Evolutionary conservation across 2,888 invertebrate species (phyloP).

Genomic region (Torymus texanus): DNA sequence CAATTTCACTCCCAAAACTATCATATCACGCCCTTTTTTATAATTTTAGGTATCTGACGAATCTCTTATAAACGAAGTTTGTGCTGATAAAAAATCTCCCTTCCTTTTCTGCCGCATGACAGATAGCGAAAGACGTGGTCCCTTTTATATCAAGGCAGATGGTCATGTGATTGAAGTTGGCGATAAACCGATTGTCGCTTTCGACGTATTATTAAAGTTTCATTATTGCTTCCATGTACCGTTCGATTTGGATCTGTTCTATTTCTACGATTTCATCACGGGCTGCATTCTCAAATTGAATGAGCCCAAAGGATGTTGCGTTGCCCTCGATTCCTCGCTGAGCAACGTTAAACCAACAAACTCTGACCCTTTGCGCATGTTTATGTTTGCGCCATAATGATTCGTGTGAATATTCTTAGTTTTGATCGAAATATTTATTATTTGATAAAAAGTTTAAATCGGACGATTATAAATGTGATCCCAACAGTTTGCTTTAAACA

Average conservation of each 20-base stretch:
- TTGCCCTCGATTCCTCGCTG: conserved; percentile 45
- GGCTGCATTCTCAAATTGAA: conserved; percentile 49
- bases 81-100: conserved; percentile 28
- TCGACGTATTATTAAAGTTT: conserved; percentile 52
- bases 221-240: conserved; percentile 51
- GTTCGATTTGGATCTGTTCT: conserved; percentile 48
- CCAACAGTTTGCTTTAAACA: background rate
- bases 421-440: too few relatives aligned
- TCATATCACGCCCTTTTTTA: background rate
- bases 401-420: conserved; percentile 7
- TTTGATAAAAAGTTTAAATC: background rate
- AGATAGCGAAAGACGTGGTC: conserved; percentile 35
- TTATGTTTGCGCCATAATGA: conserved; percentile 25
- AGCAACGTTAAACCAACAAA: conserved; percentile 33
- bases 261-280: conserved; percentile 54
- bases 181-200: conserved; percentile 40
- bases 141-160: conserved; percentile 51
- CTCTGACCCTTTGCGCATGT: conserved; percentile 7
- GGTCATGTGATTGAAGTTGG: conserved; percentile 50
- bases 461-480: background rate
- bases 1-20: background rate
- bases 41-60: conserved; percentile 32
- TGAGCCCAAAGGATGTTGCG: conserved; percentile 52
- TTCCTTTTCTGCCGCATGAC: conserved; percentile 44
- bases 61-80: conserved; percentile 29